These are phyloP conservation scores for Gisinianus flammeolus DNA, from an alignment of 2,888 invertebrate genomes.

Conservation along the genomic window DNA sequence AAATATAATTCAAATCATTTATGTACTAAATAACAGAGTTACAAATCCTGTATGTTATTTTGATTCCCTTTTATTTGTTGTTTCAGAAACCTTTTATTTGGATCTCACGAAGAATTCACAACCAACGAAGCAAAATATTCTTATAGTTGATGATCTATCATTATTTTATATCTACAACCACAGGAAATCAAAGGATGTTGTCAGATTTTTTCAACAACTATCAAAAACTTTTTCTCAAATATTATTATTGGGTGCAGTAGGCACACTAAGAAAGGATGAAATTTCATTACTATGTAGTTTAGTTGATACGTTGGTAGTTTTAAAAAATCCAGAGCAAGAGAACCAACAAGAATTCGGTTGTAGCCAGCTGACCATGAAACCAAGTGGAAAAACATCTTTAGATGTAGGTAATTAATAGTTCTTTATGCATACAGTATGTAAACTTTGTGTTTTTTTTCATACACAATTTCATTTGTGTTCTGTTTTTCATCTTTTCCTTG, in stretches of 20 bases:
- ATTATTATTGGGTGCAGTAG: constrained; percentile 10
- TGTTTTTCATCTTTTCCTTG: background rate
- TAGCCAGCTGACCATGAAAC: constrained; percentile 36
- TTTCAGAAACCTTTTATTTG: constrained; percentile 1
- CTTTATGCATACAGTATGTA: constrained; percentile 2
- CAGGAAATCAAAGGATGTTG: background rate
- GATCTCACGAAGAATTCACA: background rate
- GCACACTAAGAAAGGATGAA: constrained; percentile 16
- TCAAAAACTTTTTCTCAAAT: constrained; percentile 21
- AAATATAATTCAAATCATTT: background rate
- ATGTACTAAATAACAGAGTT: constrained; percentile 20
- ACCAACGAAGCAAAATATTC: constrained; percentile 32
- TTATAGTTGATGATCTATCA: constrained; percentile 52
- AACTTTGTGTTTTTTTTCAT: no score
- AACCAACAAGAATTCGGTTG: constrained; percentile 28
- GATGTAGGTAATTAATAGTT: constrained; percentile 29
- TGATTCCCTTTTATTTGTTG: constrained; percentile 19
- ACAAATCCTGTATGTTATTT: no score
- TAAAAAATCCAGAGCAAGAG: constrained; percentile 19
- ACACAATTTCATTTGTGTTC: constrained; percentile 13
- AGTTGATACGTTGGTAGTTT: constrained; percentile 25
- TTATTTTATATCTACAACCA: constrained; percentile 43
- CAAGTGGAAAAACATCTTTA: constrained; percentile 39
- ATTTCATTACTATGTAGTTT: constrained; percentile 10
- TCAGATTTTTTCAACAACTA: constrained; percentile 24